Conservation (phyloP, 2,888 invertebrate genomes). For the Anagyrus pseudococci region DNA sequence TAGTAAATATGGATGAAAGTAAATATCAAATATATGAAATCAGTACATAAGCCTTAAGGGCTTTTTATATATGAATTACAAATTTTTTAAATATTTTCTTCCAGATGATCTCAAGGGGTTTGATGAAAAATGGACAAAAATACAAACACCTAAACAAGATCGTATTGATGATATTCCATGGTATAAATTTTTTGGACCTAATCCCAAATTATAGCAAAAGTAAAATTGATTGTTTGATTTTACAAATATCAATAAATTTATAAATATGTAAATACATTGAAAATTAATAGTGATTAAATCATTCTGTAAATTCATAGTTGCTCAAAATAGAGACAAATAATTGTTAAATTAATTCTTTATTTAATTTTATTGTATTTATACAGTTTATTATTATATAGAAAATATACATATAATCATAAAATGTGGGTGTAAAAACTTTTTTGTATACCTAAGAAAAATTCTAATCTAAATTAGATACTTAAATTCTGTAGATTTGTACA, state of each 20-base stretch:
- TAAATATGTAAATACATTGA: conserved; percentile 30
- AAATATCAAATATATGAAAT: conserved; percentile 38
- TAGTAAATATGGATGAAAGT: conserved; percentile 55
- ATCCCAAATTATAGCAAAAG: conserved; percentile 51
- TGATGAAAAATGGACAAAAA: conserved; percentile 43
- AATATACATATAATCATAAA: too few relatives aligned
- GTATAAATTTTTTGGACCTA: conserved; percentile 53
- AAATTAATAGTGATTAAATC: conserved; percentile 13
- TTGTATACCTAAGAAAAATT: too few relatives aligned
- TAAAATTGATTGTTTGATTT: conserved; percentile 7
- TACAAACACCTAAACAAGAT: conserved; percentile 14
- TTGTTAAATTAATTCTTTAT: too few relatives aligned
- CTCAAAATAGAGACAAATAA: too few relatives aligned
- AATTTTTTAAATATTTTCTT: conserved; percentile 22
- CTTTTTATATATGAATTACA: too few relatives aligned
- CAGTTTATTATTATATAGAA: too few relatives aligned
- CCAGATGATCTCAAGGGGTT: conserved; percentile 49
- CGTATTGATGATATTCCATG: conserved; percentile 47
- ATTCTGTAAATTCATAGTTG: conserved; percentile 20
- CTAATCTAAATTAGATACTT: too few relatives aligned
- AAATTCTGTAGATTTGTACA: too few relatives aligned
- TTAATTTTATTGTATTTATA: not conserved
- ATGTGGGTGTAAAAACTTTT: too few relatives aligned
- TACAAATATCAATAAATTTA: conserved; percentile 7
- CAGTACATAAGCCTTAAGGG: too few relatives aligned